These are phyloP conservation scores for Pteronura brasiliensis DNA, from an alignment of 2,113 vertebrate genomes.

Conservation along the genomic window DNA sequence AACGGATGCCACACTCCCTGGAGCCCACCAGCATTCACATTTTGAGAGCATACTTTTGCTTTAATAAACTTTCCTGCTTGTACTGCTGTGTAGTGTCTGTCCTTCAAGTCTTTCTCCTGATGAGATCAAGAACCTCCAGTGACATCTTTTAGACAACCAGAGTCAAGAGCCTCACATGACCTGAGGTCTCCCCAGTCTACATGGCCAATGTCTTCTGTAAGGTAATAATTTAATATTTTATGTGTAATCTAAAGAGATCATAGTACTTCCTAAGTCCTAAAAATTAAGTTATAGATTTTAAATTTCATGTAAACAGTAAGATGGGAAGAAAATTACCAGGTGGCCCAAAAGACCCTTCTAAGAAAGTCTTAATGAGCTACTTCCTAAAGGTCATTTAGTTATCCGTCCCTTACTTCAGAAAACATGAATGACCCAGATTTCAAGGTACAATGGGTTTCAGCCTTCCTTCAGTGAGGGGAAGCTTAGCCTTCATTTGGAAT, in stretches of 20 bases:
- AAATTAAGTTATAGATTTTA: background rate
- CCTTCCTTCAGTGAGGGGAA: background rate
- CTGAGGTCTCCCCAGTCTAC: background rate
- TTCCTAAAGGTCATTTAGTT: background rate
- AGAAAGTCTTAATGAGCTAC: background rate
- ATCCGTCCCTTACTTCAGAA: background rate
- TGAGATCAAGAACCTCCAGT: background rate
- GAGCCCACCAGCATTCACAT: background rate
- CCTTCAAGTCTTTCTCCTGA: background rate
- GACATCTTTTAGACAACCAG: background rate
- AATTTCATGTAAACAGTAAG: background rate
- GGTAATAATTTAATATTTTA: background rate
- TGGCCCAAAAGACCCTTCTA: background rate
- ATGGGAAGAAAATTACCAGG: constrained; percentile 20
- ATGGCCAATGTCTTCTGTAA: background rate
- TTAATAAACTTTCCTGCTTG: background rate
- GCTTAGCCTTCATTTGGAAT: background rate
- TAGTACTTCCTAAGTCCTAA: background rate
- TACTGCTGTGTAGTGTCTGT: background rate
- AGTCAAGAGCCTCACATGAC: background rate
- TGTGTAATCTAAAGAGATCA: background rate
- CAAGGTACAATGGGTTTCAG: background rate
- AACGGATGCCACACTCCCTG: background rate
- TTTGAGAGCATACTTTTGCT: background rate
- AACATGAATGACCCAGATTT: constrained; percentile 31